Base-by-base conservation (phyloP, 2,113 vertebrate species). In the Gymnocephalus cernua region DNA sequence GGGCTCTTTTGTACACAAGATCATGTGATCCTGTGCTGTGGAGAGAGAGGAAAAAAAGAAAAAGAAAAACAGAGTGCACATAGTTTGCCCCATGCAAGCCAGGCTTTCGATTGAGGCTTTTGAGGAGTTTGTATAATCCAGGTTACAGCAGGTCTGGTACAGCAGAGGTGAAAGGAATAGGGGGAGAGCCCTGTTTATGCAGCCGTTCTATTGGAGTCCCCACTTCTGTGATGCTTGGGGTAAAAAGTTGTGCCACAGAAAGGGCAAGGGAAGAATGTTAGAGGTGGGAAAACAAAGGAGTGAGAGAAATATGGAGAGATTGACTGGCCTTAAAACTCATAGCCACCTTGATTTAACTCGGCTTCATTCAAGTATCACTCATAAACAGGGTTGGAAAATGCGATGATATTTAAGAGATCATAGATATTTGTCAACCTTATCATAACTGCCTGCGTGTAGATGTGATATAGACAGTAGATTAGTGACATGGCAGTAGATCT, bases 91-190 rank as follows among this genome's bases (percentile, higher is more conserved):
- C 10, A 27, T 38, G 35, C 14, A 68, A 51, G 10, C 6, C 23
- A 29, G 29, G 3, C 29, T 29, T 29, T 63, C 4, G 1, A 16
- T 29, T 7, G 4, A n/a, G n/a, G n/a, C n/a, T 64, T 71, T 78
- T 74, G 27, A 48, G 45, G 48, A 57, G 66, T 84, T 86, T 45
- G 14, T 77, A 41, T 63, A 83, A 51, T 77, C 68, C 45, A 78
- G 66, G 82, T 82, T 90, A 80, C 27, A 86, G 78, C 54, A 66
- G 32, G 68, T 84, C 54, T 62, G 56, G 27, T 44, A 21, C 23
- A 79, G 76, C 44, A 51, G 66, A 45, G 21, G 8, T 65, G 25
- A 81, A 65, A 59, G 48, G 32, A 51, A 48, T 18, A 73, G 57
- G 51, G 21, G 19, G n/a, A 47, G 56, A 23, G n/a, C 11, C 29